These are phyloP conservation scores for Dasypogon diadema DNA, from an alignment of 2,888 invertebrate genomes.

Conservation along the genomic window DNA sequence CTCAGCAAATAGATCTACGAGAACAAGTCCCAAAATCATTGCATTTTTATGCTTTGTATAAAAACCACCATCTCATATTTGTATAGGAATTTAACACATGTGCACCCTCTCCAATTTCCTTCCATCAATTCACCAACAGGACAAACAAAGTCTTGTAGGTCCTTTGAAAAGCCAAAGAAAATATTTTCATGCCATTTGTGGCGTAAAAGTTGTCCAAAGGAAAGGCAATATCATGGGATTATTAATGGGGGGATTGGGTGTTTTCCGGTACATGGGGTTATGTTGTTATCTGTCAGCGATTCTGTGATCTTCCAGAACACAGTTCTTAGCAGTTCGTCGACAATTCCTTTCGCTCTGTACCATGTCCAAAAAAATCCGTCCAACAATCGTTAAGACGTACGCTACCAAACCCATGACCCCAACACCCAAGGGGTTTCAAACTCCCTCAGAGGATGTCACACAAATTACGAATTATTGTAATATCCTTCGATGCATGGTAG, in stretches of 20 bases:
- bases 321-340: no score
- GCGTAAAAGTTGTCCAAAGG: constrained; percentile 13
- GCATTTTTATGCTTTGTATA: no score
- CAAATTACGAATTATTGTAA: neutral
- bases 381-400: no score
- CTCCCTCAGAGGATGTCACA: neutral
- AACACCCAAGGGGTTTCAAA: constrained; percentile 1
- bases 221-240: constrained; percentile 46
- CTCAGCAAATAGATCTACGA: no score
- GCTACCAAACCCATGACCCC: no score
- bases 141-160: neutral
- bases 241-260: constrained; percentile 21
- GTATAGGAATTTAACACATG: constrained; percentile 3
- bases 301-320: no score
- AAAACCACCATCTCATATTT: no score
- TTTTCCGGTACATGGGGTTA: neutral
- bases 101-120: neutral
- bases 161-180: constrained; percentile 17
- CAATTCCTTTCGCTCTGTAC: neutral
- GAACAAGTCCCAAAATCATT: no score
- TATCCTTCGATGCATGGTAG: no score
- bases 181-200: constrained; percentile 40
- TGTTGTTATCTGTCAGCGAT: no score
- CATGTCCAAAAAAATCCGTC: neutral
- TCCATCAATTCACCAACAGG: neutral